Conservation (phyloP, 1,140 invertebrate genomes). For the Chlorops oryzae region DNA sequence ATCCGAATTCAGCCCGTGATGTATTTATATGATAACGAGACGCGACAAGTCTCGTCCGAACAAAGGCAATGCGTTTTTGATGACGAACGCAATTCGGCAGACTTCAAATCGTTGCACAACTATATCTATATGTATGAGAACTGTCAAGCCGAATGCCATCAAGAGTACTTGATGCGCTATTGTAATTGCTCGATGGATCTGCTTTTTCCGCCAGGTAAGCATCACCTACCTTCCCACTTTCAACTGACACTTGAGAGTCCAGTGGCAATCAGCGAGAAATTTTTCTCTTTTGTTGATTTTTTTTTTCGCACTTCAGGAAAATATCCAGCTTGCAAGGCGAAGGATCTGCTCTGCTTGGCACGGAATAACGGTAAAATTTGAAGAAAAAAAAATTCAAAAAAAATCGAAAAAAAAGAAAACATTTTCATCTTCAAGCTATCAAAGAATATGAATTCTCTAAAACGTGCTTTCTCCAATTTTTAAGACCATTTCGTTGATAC, state of each 20-base stretch:
- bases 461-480: no score
- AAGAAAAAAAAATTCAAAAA: constrained; percentile 21
- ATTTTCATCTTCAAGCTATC: no score
- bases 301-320: no score
- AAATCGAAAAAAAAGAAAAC: constrained; percentile 20
- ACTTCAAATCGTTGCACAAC: constrained; percentile 33
- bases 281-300: no score
- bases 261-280: no score
- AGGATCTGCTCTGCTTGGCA: constrained; percentile 32
- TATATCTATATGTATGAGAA: constrained; percentile 45
- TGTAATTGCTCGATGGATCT: constrained; percentile 45
- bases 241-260: no score
- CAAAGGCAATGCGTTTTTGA: constrained; percentile 37
- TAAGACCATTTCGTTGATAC: constrained; percentile 2
- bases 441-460: no score
- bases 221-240: constrained; percentile 5
- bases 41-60: constrained; percentile 28
- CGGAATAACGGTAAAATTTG: constrained; percentile 22
- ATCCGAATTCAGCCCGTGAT: constrained; percentile 38
- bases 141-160: constrained; percentile 43
- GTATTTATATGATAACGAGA: constrained; percentile 39
- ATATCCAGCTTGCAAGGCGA: constrained; percentile 21
- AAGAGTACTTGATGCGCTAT: constrained; percentile 38
- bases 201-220: constrained; percentile 33
- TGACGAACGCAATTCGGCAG: constrained; percentile 27